These are phyloP conservation scores for Edolisoma coerulescens DNA, from an alignment of 2,113 vertebrate genomes.

Conservation along the genomic window DNA sequence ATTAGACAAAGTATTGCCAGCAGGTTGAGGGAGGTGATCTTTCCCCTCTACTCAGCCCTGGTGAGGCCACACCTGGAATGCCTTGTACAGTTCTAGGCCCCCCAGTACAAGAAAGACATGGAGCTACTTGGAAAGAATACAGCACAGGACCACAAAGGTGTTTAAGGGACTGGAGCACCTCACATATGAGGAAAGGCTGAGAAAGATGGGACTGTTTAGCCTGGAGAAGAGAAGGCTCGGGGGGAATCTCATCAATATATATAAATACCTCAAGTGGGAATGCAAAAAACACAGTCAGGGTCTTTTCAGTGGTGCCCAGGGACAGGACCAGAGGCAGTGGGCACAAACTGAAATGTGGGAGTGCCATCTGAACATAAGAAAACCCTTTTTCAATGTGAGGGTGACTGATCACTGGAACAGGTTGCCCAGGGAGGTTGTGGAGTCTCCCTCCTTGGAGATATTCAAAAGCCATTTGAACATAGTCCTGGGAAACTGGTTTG, in stretches of 20 bases:
- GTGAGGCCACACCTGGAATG: not conserved
- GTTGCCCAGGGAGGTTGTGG: not conserved
- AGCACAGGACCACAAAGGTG: not conserved
- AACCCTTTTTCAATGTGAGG: not conserved
- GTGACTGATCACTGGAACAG: not conserved
- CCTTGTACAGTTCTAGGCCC: not conserved
- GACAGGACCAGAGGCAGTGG: not conserved
- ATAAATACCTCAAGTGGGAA: not conserved
- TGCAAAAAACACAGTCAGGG: not conserved
- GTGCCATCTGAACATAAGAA: not conserved
- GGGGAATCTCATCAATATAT: not conserved
- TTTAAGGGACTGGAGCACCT: not conserved
- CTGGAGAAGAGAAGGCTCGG: not conserved
- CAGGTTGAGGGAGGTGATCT: too few relatives aligned
- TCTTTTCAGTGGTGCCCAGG: not conserved
- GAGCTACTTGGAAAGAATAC: not conserved
- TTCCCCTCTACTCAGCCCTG: not conserved
- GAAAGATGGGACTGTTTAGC: not conserved
- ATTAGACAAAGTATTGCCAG: too few relatives aligned
- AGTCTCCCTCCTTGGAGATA: not conserved
- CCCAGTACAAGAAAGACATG: not conserved
- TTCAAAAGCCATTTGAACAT: not conserved
- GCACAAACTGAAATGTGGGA: not conserved
- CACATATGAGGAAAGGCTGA: not conserved
- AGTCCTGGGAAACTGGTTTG: not conserved